Evolutionary conservation across 2,113 vertebrate species (phyloP).

Genomic region (Carassius auratus): DNA sequence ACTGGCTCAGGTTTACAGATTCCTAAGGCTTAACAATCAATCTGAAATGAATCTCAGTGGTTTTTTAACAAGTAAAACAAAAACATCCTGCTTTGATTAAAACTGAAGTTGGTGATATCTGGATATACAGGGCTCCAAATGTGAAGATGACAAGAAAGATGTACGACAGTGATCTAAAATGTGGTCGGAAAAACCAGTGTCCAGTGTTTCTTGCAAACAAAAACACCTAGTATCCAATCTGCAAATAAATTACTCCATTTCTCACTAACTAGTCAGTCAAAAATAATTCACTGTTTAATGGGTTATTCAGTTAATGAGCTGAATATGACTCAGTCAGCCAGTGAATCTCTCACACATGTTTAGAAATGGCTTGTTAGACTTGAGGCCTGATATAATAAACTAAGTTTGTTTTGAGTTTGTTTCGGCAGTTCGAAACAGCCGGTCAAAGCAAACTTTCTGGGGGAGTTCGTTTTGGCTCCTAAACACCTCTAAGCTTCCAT

Average conservation of each 20-base stretch:
- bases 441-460: no score
- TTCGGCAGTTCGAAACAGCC: no score
- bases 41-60: neutral
- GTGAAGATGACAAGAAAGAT: no score
- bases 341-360: neutral
- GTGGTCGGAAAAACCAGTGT: neutral
- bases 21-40: neutral
- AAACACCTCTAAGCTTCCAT: no score
- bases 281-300: neutral
- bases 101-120: neutral
- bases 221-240: neutral
- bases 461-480: no score
- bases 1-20: conserved; percentile 4
- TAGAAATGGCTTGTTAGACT: no score
- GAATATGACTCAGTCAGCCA: neutral
- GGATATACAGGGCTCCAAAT: neutral
- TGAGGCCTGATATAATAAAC: no score
- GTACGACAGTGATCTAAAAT: no score
- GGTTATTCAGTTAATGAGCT: no score
- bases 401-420: no score
- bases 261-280: neutral
- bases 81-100: neutral
- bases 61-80: neutral
- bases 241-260: neutral
- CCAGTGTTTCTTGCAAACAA: neutral